phyloP scores from a whole-genome alignment of 1,140 invertebrate genomes.

The Vanessa tameamea region DNA sequence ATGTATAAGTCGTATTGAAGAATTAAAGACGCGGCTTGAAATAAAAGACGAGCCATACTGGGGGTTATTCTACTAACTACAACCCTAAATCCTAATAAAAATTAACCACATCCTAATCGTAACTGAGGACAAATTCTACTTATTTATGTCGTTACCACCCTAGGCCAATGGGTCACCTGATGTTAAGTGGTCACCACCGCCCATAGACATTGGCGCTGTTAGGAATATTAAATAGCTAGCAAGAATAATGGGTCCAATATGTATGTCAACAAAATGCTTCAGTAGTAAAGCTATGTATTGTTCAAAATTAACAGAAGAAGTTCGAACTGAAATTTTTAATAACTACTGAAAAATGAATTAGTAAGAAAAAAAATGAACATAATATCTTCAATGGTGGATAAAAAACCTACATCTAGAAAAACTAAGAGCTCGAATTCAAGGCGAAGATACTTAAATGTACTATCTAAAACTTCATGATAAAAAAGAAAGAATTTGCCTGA shows the following conservation, averaged over 20 bases:
- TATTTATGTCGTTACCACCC: too few relatives aligned
- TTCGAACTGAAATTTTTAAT: slow-evolving; percentile 37
- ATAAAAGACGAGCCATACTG: too few relatives aligned
- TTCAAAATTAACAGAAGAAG: not conserved
- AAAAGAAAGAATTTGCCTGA: slow-evolving; percentile 45
- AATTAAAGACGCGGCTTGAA: too few relatives aligned
- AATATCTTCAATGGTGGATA: too few relatives aligned
- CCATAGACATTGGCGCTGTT: too few relatives aligned
- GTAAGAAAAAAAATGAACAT: slow-evolving; percentile 27
- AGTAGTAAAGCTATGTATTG: not conserved
- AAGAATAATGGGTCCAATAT: slow-evolving; percentile 28
- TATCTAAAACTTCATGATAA: slow-evolving; percentile 43
- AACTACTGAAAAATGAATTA: slow-evolving; percentile 37
- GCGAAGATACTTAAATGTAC: slow-evolving; percentile 41
- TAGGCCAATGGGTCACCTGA: too few relatives aligned
- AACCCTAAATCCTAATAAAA: too few relatives aligned
- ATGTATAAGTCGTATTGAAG: too few relatives aligned
- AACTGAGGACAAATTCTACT: too few relatives aligned
- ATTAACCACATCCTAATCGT: too few relatives aligned
- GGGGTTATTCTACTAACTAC: too few relatives aligned
- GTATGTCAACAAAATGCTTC: slow-evolving; percentile 19
- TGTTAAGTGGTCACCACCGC: too few relatives aligned
- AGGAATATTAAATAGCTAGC: not conserved
- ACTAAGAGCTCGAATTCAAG: slow-evolving; percentile 31
- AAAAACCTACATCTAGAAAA: slow-evolving; percentile 11